Conservation (phyloP, 2,797 vertebrate species). For the Alauda arvensis region DNA sequence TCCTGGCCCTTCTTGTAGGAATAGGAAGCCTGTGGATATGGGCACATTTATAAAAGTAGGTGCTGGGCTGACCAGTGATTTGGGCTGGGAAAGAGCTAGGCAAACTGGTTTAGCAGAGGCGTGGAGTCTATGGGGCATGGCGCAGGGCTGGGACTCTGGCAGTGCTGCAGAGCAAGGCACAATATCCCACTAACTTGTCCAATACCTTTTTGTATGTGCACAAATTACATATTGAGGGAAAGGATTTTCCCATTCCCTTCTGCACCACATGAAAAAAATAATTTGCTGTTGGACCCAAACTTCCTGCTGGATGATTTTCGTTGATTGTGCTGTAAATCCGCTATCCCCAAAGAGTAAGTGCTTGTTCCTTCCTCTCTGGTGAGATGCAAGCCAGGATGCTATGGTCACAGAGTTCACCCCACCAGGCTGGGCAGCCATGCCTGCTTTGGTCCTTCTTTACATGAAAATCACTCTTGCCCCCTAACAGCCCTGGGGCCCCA, state of each 20-base stretch:
- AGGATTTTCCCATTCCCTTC: background rate
- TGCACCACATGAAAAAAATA: background rate
- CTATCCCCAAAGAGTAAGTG: fast-evolving
- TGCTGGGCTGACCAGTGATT: background rate
- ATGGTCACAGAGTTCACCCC: fast-evolving
- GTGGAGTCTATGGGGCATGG: background rate
- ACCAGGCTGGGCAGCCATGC: background rate
- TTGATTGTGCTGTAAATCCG: fast-evolving
- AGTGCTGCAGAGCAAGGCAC: fast-evolving
- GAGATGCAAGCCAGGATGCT: background rate
- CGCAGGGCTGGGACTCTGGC: background rate
- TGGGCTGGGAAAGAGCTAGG: background rate
- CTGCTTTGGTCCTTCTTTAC: background rate
- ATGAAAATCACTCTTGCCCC: background rate
- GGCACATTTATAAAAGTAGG: background rate
- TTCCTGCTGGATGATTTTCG: background rate
- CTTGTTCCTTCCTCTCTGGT: fast-evolving
- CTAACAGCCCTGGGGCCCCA: fast-evolving
- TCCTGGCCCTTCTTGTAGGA: background rate
- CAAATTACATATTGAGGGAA: background rate
- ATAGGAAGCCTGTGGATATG: background rate
- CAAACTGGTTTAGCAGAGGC: background rate
- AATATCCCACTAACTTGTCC: background rate
- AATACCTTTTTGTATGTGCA: background rate
- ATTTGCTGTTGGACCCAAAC: background rate